A percentile compares a stretch with the other conserved stretches of the same genome.
Conservation (phyloP, 1,140 invertebrate species). For the Scylla paramamosain region DNA sequence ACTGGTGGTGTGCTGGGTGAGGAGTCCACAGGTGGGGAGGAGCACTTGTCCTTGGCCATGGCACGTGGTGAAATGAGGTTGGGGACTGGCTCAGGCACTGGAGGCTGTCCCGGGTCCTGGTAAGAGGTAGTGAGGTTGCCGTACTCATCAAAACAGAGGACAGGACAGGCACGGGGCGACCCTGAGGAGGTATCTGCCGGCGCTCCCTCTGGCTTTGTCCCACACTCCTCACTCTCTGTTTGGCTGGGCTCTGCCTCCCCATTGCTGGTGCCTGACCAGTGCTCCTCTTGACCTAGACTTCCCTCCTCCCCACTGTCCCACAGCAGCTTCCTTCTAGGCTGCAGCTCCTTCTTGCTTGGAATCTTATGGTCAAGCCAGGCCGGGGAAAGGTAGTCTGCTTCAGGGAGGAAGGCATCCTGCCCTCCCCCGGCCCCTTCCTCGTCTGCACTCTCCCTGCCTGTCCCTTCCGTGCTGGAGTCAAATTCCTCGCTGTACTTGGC, state of each 20-base stretch:
- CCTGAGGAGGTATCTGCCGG: neutral
- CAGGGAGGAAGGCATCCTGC: neutral
- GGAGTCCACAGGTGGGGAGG: neutral
- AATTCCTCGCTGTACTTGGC: neutral
- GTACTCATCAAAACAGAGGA: conserved; percentile 73
- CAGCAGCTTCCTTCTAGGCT: neutral
- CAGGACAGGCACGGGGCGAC: conserved; percentile 43
- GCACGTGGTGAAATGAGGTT: neutral
- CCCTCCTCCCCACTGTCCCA: neutral
- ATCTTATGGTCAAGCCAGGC: neutral
- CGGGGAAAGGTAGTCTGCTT: neutral
- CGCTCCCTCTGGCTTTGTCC: neutral
- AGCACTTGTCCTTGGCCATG: neutral
- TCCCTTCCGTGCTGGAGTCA: neutral
- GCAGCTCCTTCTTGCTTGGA: neutral
- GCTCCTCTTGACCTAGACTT: neutral
- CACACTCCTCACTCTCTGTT: conserved; percentile 31
- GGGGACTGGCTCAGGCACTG: neutral
- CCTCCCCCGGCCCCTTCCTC: neutral
- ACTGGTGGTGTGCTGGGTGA: too few relatives aligned
- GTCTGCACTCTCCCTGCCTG: neutral
- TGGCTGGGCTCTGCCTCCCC: neutral
- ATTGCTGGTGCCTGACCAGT: conserved; percentile 39
- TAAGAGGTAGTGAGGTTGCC: conserved; percentile 66
- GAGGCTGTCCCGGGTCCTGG: conserved; percentile 43